Base-by-base conservation (phyloP, 1,140 invertebrate species). In the Saccostrea cuccullata region DNA sequence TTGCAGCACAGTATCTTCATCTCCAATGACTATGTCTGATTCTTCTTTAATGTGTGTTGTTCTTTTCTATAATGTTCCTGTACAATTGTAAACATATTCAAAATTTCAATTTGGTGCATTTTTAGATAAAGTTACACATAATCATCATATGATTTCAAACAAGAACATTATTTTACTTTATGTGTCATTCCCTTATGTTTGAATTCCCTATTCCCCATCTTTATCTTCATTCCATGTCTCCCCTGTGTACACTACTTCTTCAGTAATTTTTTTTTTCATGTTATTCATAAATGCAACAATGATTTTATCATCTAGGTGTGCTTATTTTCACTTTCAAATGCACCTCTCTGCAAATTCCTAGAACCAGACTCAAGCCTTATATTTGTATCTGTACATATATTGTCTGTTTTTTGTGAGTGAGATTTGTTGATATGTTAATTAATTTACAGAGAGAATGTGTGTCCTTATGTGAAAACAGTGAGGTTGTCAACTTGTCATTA, bases 291-390 rank as follows among this genome's bases (percentile, higher is more conserved):
- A 26, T 73, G 67, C 26, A 73, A 73, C n/a, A n/a, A n/a, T n/a
- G n/a, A n/a, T n/a, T n/a, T 12, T 73, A 73, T 8, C 0, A 23
- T 30, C n/a, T 73, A 9, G 13, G 13, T 13, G 23, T 73, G 1
- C 23, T 73, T 73, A 73, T 23, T 73, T 73, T 73, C 67, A 12
- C 67, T 23, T 73, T 73, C 12, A 73, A 73, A 73, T 73, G 67
- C 67, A 26, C 23, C 9, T 73, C 2, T 67, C 60, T 67, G 60
- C 60, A 20, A n/a, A 23, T 67, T 67, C 23, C 23, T 67, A n/a
- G 20, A n/a, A 17, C 17, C 23, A n/a, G 60, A 67, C 60, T 26
- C 13, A 73, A 73, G 67, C 67, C 67, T 73, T 73, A 73, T 73
- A 73, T 2, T 30, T 73, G 67, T 23, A 30, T 26, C 60, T 67